Evolutionary conservation across 2,113 vertebrate genomes (phyloP), one percentile per base, ranked within the genome.

Genomic region (Stegastes partitus): DNA sequence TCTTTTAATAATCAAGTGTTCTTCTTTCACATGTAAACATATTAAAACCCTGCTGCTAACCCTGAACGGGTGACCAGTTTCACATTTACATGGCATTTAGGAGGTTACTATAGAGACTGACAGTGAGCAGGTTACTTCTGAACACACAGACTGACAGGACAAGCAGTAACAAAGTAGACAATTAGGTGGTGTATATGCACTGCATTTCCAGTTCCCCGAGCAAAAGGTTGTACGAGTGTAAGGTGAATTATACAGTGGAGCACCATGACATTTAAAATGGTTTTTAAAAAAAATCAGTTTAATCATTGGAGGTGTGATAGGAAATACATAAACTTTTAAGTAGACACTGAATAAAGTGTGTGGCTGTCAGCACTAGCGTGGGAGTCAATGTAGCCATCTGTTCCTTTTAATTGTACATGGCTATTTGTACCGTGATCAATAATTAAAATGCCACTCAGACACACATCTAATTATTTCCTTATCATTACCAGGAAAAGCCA

Each of bases 381-480:
- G 4, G 23, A 25, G n/a, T 65, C 55, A n/a, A 71, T 68, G 50
- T 10, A 65, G 71, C 53, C 55, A 57, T 65, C n/a, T 4, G 3
- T 31, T 74, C 16, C 12, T 22, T 55, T 69, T 54, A 78, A 86
- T 56, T 77, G 54, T 44, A 16, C 45, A 55, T 23, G 25, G 28
- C 9, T 19, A 34, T 75, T 81, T 77, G 10, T 23, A 25, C 75
- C 25, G 26, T 28, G 54, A 73, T 63, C 53, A 77, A 72, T 82
- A 74, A 71, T 68, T 25, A 64, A 78, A 85, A 79, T 31, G 67
- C 16, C 59, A 56, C 23, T 55, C 53, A n/a, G 16, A 51, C 3
- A 1, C 59, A 68, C n/a, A 69, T 56, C 19, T 74, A 74, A 82
- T 83, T 68, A 85, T 59, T 42, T 74, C 34, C 65, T 71, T 39